Base-by-base conservation (phyloP, 2,888 invertebrate genomes). In the Pasiphila rectangulata region DNA sequence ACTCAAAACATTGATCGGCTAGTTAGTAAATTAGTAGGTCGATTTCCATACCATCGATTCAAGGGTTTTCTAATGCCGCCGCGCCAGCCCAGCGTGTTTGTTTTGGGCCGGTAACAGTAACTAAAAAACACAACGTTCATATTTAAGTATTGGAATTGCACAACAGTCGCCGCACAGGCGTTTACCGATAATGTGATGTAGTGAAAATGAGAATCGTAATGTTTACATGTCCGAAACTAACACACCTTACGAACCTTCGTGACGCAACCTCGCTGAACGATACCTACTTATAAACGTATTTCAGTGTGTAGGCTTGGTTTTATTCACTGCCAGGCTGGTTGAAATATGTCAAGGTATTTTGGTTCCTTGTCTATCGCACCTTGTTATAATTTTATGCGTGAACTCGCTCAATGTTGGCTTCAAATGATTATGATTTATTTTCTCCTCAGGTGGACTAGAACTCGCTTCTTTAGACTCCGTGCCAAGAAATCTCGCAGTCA, bases 391-490 rank as follows among this genome's bases (percentile, higher is more conserved):
- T 30, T 30, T 15, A n/a, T 19, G 12, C 27, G 27, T 27, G 13
- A 13, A 27, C 12, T 27, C 27, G 3, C 12, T 13, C 13, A 27
- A 13, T 21, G 2, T 21, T 17, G 5, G 15, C 17, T 17, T 7
- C 10, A 10, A 4, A 16, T 12, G 16, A 30, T 30, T 4, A 30
- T n/a, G 4, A n/a, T 16, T 15, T 3, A 7, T 29, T 32, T 32
- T 17, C 0, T 57, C 27, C 10, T 0, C 68, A 92, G 93, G 94
- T 64, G 92, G 92, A 57, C 80, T 94, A 61, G 92, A 92, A 51
- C 85, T 94, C 48, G 93, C 93, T 2, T 92, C 94, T 2, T 79
- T 94, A 63, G 94, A 94, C 65, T 93, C 92, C 9, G 91, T 94
- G 2, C 94, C 94, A 0, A 81, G 85, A 6, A 90, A 91, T 46